These are phyloP conservation scores for Acleris emargana DNA, from an alignment of 2,888 invertebrate species.

Conservation along the genomic window DNA sequence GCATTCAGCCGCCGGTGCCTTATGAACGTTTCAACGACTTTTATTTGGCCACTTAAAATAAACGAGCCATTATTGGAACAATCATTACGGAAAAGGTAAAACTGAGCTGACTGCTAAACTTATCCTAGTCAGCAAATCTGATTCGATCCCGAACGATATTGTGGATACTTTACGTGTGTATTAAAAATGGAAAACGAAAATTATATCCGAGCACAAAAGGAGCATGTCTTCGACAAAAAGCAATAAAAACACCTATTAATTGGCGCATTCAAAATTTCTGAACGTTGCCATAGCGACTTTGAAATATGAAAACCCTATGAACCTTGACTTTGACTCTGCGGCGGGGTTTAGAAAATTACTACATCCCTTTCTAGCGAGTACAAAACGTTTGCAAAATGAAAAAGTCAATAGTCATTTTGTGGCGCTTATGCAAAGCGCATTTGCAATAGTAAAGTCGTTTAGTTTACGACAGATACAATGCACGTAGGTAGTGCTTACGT, in stretches of 20 bases:
- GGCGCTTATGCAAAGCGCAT: conserved; percentile 58
- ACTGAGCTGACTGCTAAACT: background rate
- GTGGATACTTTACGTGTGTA: conserved; percentile 46
- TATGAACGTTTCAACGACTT: conserved; percentile 68
- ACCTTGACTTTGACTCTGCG: conserved; percentile 42
- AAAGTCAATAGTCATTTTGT: conserved; percentile 50
- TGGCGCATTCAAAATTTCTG: conserved; percentile 69
- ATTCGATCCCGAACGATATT: conserved; percentile 14
- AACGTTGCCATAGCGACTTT: conserved; percentile 64
- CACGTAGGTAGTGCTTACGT: conserved; percentile 43
- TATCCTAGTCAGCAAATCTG: conserved; percentile 6
- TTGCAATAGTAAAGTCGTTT: conserved; percentile 65
- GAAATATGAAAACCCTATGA: conserved; percentile 61
- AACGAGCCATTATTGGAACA: conserved; percentile 60
- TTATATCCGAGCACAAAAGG: conserved; percentile 52
- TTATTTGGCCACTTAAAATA: conserved; percentile 73
- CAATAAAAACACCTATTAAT: conserved; percentile 74
- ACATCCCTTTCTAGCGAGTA: conserved; percentile 56
- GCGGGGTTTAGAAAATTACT: conserved; percentile 24
- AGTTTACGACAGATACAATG: conserved; percentile 58
- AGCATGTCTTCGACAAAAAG: conserved; percentile 61
- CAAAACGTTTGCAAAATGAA: conserved; percentile 44
- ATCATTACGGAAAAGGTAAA: conserved; percentile 31
- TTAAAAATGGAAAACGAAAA: conserved; percentile 57
- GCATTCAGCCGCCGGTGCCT: conserved; percentile 65